Conservation (phyloP, 1,140 invertebrate genomes). For the Scaptomyza montana region DNA sequence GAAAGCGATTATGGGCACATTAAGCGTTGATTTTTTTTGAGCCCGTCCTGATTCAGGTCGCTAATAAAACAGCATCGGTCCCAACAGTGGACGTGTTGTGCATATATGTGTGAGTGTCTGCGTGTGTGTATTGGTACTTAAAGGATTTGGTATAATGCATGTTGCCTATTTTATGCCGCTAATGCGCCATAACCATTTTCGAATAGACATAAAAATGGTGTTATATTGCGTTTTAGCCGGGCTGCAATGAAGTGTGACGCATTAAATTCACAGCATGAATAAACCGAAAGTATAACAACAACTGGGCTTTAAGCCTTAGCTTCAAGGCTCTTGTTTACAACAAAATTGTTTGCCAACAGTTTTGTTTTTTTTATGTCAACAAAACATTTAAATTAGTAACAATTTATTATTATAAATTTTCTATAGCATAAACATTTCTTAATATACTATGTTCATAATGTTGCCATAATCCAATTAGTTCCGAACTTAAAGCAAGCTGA, state of each 20-base stretch:
- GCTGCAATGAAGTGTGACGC: slow-evolving; percentile 40
- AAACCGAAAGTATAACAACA: slow-evolving; percentile 38
- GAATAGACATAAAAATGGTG: slow-evolving; percentile 69
- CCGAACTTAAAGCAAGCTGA: slow-evolving; percentile 2
- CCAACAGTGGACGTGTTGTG: slow-evolving; percentile 50
- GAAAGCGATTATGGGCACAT: slow-evolving; percentile 73
- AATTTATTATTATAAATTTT: background rate
- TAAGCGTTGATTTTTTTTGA: slow-evolving; percentile 45
- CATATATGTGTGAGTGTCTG: background rate
- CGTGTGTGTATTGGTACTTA: slow-evolving; percentile 49
- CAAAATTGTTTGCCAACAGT: no score
- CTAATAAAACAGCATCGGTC: slow-evolving; percentile 62
- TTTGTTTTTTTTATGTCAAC: no score
- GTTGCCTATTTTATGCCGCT: slow-evolving; percentile 67
- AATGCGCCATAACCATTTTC: slow-evolving; percentile 71
- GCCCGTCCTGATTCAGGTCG: slow-evolving; percentile 3
- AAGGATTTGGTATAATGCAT: slow-evolving; percentile 71
- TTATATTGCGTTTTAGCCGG: slow-evolving; percentile 37
- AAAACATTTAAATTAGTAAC: no score
- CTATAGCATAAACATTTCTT: no score
- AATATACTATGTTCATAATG: slow-evolving; percentile 3
- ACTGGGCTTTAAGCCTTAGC: slow-evolving; percentile 6
- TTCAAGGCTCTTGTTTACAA: background rate
- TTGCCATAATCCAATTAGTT: slow-evolving; percentile 29
- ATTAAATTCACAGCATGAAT: slow-evolving; percentile 59